Base-by-base conservation (phyloP, 2,888 invertebrate species). In the Pteria penguin region DNA sequence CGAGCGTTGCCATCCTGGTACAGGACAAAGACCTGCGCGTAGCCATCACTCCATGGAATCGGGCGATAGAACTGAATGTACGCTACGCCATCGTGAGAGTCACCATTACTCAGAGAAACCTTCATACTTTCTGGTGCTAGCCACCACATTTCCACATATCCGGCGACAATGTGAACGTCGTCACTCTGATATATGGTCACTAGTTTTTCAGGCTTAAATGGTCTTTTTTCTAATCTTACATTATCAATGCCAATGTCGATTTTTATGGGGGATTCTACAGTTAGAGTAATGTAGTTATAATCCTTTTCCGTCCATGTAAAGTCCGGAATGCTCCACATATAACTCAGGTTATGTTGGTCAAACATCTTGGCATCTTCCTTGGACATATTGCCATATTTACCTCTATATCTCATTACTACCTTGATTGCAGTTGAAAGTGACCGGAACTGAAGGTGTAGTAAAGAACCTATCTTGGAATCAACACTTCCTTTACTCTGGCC, bases 141-240 rank as follows among this genome's bases (percentile, higher is more conserved):
- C 87, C 87, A 87, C 83, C 84, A 86, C 65, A 87, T 85, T 69
- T 87, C 84, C 18, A 85, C 82, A 58, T 83, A 82, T 0, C 83
- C 79, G 0, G 78, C 85, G 36, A 86, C 85, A 31, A 87, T 80
- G 8, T 85, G 80, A 2, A 83, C 57, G 22, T 86, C 79, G 31
- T 84, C 83, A 45, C 79, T 81, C 26, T 75, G 75, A 62, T 83
- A 82, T 26, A 86, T 81, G 0, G 75, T 77, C 32, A 68, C 60
- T 4, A 79, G 75, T 61, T 73, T 69, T 18, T 87, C 84, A 5
- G 86, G 76, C 3, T 82, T 70, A 79, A 84, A 83, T 1, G 82
- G 81, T 54, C 87, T 76, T 60, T 84, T 79, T 60, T 85, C 80
- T 5, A 87, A 67, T 32, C 70, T 66, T 14, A 86, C 36, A 26